Base-by-base conservation (phyloP, 2,113 vertebrate species). In the Scomber japonicus region DNA sequence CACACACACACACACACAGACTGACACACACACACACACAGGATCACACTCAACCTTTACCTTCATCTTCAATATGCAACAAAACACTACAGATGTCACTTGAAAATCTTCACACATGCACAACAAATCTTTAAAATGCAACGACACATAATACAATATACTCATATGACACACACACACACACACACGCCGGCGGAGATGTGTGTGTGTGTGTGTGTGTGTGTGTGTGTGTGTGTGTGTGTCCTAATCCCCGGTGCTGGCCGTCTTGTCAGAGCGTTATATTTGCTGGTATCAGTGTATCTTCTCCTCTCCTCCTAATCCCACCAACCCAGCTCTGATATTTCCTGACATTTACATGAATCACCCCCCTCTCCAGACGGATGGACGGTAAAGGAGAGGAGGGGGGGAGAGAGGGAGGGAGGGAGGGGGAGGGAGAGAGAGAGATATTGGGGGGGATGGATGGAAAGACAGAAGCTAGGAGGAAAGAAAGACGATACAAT, bases 291-390 rank as follows among this genome's bases (percentile, higher is more conserved):
- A 89, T 92, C 79, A 82, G 60, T 83, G 87, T 83, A 89, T 89
- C 89, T 89, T 76, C 71, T 81, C 59, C 60, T 76, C 63, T 54
- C 63, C 13, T 15, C 49, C 77, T 92, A 92, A 94, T 91, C 91
- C 89, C 87, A 68, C 68, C 68, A 84, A 79, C 81, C 73, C 59
- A 27, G 46, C 86, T 89, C 82, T 94, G 89, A 92, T 92, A 93
- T 93, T 93, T 88, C 76, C 63, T 94, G 93, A 93, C 93, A 94
- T 94, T 94, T 93, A 91, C 89, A 90, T 91, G 88, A 90, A 91
- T 85, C 72, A 15, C 59, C 46, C 24, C 24, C 53, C 73, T 81
- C 81, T 73, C 11, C 68, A 80, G 75, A 83, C 49, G 40, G 70
- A 86, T 12, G 5, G 61, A 78, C 11, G 11, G 70, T 24, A 27